Percentiles rank a stretch among this genome's conserved stretches.
Evolutionary conservation across 2,797 vertebrate genomes (phyloP).

Genomic region (Leptodon cayanensis): DNA sequence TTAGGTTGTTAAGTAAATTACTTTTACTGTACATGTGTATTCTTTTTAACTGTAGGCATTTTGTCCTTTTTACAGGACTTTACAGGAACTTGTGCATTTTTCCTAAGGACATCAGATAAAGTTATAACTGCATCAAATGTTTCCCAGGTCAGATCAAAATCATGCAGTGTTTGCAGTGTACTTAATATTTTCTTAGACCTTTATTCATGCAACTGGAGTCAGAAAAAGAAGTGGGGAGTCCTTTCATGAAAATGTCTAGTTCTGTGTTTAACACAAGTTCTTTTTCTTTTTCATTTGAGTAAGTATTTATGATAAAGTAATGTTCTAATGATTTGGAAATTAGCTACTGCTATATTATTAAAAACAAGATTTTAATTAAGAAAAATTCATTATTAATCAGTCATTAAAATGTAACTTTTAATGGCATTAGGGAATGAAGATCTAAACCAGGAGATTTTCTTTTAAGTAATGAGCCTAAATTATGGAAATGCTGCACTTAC

Average conservation of each 20-base stretch:
- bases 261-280: neutral
- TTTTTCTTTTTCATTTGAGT: neutral
- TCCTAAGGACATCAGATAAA: conserved; percentile 78
- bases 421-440: neutral
- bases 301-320: neutral
- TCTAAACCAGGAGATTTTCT: neutral
- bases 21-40: neutral
- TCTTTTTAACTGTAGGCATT: neutral
- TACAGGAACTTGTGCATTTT: conserved; percentile 80
- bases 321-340: neutral
- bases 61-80: conserved; percentile 68
- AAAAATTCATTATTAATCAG: neutral
- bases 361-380: neutral
- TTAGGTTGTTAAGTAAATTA: neutral
- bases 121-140: conserved; percentile 76
- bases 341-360: neutral
- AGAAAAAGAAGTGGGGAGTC: neutral
- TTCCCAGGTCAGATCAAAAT: conserved; percentile 74
- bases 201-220: neutral
- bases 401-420: neutral
- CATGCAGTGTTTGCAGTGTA: neutral
- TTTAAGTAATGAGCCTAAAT: neutral
- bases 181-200: neutral
- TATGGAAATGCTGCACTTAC: neutral
- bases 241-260: neutral